phyloP scores from a whole-genome alignment of 2,113 vertebrate genomes.

The Microtus richardsoni region DNA sequence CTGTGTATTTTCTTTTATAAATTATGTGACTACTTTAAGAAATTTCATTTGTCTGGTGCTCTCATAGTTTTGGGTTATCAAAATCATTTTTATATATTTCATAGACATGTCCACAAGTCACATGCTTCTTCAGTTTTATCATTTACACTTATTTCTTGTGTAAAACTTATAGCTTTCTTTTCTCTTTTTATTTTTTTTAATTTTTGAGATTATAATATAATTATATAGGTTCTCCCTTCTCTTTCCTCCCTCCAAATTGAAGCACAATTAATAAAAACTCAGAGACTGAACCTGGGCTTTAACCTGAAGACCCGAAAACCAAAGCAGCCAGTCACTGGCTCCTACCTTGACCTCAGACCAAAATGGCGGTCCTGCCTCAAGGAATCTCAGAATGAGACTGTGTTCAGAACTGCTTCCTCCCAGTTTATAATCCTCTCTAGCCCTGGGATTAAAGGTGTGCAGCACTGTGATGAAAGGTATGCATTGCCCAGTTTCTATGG shows the following conservation, averaged over 20 bases:
- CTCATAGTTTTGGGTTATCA: background rate
- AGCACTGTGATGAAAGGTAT: no score
- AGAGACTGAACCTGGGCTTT: no score
- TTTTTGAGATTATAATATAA: background rate
- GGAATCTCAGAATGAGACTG: no score
- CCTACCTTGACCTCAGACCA: no score
- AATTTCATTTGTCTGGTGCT: background rate
- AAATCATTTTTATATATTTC: background rate
- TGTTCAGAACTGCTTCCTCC: no score
- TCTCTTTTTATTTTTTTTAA: background rate
- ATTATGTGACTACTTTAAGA: background rate
- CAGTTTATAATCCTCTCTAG: no score
- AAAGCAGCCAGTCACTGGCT: no score
- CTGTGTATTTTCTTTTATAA: background rate
- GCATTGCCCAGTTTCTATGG: no score
- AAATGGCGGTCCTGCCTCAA: no score
- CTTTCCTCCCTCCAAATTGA: background rate
- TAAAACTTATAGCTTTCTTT: background rate
- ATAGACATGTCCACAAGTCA: background rate
- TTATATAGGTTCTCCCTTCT: background rate
- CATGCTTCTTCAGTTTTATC: background rate
- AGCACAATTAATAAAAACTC: no score
- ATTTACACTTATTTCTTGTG: background rate
- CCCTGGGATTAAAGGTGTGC: no score
- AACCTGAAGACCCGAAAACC: no score